Evolutionary conservation across 2,888 invertebrate species (phyloP).

Genomic region (Neoitamus cyanurus): DNA sequence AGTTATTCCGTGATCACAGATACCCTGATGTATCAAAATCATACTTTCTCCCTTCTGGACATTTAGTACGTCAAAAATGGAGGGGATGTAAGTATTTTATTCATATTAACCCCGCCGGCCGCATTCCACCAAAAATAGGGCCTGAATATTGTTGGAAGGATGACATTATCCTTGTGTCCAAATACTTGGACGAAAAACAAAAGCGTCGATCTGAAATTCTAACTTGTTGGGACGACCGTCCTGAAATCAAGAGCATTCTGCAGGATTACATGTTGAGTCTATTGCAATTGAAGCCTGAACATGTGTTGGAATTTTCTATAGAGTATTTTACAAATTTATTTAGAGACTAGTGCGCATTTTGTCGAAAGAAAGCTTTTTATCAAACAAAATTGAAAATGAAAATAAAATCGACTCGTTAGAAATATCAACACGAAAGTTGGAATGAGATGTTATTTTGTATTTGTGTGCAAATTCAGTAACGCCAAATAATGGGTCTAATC

Average conservation of each 20-base stretch:
- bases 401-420: too few species aligned
- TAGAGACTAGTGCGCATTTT: background rate
- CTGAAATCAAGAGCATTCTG: constrained; percentile 45
- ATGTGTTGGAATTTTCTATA: constrained; percentile 49
- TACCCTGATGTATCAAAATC: constrained; percentile 47
- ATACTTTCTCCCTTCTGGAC: constrained; percentile 46
- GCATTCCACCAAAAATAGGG: constrained; percentile 19
- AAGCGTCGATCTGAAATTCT: constrained; percentile 22
- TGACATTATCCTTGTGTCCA: constrained; percentile 45
- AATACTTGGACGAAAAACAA: constrained; percentile 48
- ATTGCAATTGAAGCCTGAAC: constrained; percentile 46
- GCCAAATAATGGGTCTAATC: too few species aligned
- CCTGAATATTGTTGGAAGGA: constrained; percentile 45
- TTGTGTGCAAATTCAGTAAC: too few species aligned
- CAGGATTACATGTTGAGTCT: constrained; percentile 49
- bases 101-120: constrained; percentile 43
- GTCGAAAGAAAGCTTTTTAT: too few species aligned
- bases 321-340: constrained; percentile 50
- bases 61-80: constrained; percentile 49
- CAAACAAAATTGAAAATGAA: too few species aligned
- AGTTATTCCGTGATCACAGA: background rate
- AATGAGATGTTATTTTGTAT: too few species aligned
- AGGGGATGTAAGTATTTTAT: constrained; percentile 40
- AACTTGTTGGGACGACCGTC: constrained; percentile 46
- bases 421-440: too few species aligned